phyloP scores from a whole-genome alignment of 2,888 invertebrate genomes.

The Carcina quercana region DNA sequence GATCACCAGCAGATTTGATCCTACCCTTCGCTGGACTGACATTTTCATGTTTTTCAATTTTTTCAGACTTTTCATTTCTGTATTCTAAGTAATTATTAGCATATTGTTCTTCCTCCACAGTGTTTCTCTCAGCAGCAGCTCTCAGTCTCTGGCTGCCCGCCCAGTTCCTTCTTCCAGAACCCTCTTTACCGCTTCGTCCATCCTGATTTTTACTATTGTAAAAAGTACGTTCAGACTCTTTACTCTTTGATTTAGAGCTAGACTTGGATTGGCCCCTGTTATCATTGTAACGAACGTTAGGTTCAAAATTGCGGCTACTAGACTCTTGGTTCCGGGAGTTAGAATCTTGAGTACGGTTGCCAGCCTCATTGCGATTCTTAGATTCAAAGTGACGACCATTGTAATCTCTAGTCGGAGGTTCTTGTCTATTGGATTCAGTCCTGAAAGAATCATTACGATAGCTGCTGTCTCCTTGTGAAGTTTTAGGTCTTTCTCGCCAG shows the following conservation, averaged over 20 bases:
- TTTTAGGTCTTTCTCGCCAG: slow-evolving; percentile 53
- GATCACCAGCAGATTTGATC: slow-evolving; percentile 30
- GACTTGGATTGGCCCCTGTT: slow-evolving; percentile 43
- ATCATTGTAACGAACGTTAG: slow-evolving; percentile 16
- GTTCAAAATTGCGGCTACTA: slow-evolving; percentile 13
- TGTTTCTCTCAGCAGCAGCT: slow-evolving; percentile 34
- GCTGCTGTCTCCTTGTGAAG: slow-evolving; percentile 26
- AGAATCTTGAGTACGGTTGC: slow-evolving; percentile 12
- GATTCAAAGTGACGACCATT: slow-evolving; percentile 18
- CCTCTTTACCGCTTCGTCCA: slow-evolving; percentile 43
- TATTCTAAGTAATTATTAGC: slow-evolving; percentile 47
- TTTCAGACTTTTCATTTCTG: slow-evolving; percentile 33
- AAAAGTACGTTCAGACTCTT: slow-evolving; percentile 53
- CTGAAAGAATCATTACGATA: slow-evolving; percentile 1
- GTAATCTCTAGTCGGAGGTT: slow-evolving; percentile 1
- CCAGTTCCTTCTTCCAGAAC: slow-evolving; percentile 39
- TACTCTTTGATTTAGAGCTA: slow-evolving; percentile 44
- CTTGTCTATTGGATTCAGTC: slow-evolving; percentile 5
- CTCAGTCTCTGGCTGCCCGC: slow-evolving; percentile 47
- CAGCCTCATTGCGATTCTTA: slow-evolving; percentile 15
- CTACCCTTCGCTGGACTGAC: slow-evolving; percentile 40
- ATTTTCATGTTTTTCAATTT: slow-evolving; percentile 25
- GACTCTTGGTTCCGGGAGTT: slow-evolving; percentile 18
- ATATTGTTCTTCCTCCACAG: slow-evolving; percentile 57
- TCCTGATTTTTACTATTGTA: slow-evolving; percentile 59